A percentile compares a stretch with the other conserved stretches of the same genome.
Evolutionary conservation across 2,888 invertebrate species (phyloP).

Genomic region (Lepidochitona cinerea): DNA sequence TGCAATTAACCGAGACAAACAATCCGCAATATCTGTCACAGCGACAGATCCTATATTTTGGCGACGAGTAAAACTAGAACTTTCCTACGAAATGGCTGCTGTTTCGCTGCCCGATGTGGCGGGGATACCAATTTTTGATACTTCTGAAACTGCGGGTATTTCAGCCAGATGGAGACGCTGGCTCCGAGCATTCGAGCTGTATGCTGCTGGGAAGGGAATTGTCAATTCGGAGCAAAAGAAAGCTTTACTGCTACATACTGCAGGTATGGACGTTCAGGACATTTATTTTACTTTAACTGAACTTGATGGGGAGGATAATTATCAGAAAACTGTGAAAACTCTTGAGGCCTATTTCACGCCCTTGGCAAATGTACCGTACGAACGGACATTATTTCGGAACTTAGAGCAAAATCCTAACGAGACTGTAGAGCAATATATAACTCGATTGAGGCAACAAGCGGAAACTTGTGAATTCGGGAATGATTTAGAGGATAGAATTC

Average conservation of each 20-base stretch:
- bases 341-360: constrained; percentile 1
- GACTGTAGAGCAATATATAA: constrained; percentile 27
- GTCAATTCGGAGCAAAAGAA: constrained; percentile 14
- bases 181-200: constrained; percentile 15
- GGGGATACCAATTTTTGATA: too few species aligned
- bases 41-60: too few species aligned
- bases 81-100: too few species aligned
- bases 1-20: too few species aligned
- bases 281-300: constrained; percentile 11
- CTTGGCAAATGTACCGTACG: background rate
- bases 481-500: constrained; percentile 14
- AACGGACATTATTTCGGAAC: constrained; percentile 23
- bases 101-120: too few species aligned
- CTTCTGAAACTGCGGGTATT: background rate
- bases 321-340: background rate
- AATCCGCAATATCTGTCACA: too few species aligned
- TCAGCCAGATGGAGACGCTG: background rate
- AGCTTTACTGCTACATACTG: constrained; percentile 26
- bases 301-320: background rate
- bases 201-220: constrained; percentile 17
- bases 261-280: constrained; percentile 26
- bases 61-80: too few species aligned
- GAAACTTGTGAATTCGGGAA: constrained; percentile 28
- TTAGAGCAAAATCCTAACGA: constrained; percentile 19
- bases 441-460: constrained; percentile 19